Base-by-base conservation (phyloP, 2,797 vertebrate genomes). In the Chelon labrosus region DNA sequence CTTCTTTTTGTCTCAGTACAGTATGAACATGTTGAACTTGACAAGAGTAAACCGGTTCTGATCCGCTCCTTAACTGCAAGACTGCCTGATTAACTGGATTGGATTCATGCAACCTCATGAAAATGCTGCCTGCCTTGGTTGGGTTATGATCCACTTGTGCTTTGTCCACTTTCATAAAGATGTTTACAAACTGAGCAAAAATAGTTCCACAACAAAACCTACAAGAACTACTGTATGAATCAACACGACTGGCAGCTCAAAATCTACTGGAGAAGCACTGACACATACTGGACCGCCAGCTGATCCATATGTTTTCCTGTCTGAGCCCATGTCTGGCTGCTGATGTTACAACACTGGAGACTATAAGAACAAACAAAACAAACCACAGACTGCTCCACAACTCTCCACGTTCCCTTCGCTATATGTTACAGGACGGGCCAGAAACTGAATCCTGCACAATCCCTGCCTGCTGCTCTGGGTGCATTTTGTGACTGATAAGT, bases 161-260 rank as follows among this genome's bases (percentile, higher is more conserved):
- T 52, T 73, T n/a, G 25, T 76, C 69, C 31, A 65, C 51, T 74
- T 71, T 10, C 65, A 72, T 63, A 56, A 79, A 61, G 46, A 57
- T 84, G 87, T 86, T 86, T 86, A 88, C 82, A 85, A 73, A 69
- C 53, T 65, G 53, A 79, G 65, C 44, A 80, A 65, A 77, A 64
- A 66, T 38, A 52, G 22, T 58, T 60, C 59, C 62, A 65, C 66
- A 55, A 49, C 19, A 64, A 58, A 70, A 22, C 20, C 65, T 12
- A 50, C 6, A 61, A 60, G 19, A 80, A 76, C 51, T 50, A 31
- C 31, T 31, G 31, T 31, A 20, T 77, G 46, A 82, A 59, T 73
- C 57, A 27, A 49, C 16, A 22, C 16, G 19, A 75, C 50, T 63
- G 74, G 75, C 80, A 75, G 76, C 87, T 79, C 50, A 77, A 25